phyloP scores from a whole-genome alignment of 1,140 invertebrate genomes.

The Limonius californicus region DNA sequence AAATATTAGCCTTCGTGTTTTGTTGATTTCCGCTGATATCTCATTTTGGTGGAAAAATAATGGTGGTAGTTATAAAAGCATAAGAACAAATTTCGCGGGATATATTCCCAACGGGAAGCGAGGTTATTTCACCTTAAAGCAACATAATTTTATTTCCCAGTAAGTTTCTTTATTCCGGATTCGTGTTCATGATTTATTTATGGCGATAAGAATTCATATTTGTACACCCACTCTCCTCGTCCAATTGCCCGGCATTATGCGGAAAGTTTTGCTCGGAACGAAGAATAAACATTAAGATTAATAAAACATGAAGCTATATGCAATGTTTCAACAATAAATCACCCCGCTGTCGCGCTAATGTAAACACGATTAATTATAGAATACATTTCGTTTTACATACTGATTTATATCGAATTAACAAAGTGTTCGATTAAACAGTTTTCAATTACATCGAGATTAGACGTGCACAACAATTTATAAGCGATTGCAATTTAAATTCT shows the following conservation, averaged over 20 bases:
- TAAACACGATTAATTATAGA: constrained; percentile 28
- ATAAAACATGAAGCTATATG: constrained; percentile 25
- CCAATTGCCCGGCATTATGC: constrained; percentile 10
- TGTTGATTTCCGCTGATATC: no score
- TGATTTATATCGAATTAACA: constrained; percentile 20
- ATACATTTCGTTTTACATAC: constrained; percentile 18
- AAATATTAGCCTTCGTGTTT: no score
- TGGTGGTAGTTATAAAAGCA: no score
- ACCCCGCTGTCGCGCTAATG: constrained; percentile 16
- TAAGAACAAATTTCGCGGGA: no score
- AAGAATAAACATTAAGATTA: constrained; percentile 25
- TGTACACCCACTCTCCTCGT: constrained; percentile 15
- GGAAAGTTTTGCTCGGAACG: constrained; percentile 5
- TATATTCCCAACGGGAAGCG: no score
- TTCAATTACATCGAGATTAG: no score
- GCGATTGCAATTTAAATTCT: no score
- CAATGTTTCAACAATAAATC: constrained; percentile 22
- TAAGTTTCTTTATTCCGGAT: neutral
- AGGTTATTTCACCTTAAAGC: no score
- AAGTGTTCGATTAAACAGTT: no score
- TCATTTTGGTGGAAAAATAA: no score
- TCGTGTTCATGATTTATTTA: constrained; percentile 22
- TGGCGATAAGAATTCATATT: constrained; percentile 21
- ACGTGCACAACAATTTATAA: no score
- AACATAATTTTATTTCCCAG: no score